Evolutionary conservation across 2,113 vertebrate species (phyloP).

Genomic region (Cyprinus carpio): DNA sequence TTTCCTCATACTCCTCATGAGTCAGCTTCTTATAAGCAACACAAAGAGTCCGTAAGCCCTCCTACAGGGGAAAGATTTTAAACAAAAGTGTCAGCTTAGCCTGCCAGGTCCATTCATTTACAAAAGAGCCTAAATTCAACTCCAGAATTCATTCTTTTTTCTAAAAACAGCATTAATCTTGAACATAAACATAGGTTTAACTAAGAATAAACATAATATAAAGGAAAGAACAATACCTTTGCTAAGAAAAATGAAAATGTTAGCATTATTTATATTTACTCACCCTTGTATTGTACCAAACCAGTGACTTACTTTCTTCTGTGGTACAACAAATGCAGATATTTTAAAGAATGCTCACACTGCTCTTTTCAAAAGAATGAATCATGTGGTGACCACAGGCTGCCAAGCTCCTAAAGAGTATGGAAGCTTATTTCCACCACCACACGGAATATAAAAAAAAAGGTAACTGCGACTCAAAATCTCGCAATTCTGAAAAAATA

Average conservation of each 20-base stretch:
- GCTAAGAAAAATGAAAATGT: background rate
- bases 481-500: no score
- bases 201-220: background rate
- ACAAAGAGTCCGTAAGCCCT: constrained; percentile 91
- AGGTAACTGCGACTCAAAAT: background rate
- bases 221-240: background rate
- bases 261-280: background rate
- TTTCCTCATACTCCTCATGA: constrained; percentile 76
- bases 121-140: background rate
- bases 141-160: background rate
- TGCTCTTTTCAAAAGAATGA: background rate
- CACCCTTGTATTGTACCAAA: background rate
- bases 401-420: background rate
- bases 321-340: background rate
- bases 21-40: constrained; percentile 88
- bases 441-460: no score
- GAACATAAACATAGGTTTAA: background rate
- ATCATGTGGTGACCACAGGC: background rate
- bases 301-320: background rate
- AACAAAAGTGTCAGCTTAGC: background rate
- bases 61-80: constrained; percentile 69
- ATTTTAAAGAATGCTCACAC: background rate
- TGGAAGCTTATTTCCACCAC: background rate
- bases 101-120: background rate
- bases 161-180: background rate